Evolutionary conservation across 2,888 invertebrate genomes (phyloP).

Genomic region (Himalopsyche kuldschensis): DNA sequence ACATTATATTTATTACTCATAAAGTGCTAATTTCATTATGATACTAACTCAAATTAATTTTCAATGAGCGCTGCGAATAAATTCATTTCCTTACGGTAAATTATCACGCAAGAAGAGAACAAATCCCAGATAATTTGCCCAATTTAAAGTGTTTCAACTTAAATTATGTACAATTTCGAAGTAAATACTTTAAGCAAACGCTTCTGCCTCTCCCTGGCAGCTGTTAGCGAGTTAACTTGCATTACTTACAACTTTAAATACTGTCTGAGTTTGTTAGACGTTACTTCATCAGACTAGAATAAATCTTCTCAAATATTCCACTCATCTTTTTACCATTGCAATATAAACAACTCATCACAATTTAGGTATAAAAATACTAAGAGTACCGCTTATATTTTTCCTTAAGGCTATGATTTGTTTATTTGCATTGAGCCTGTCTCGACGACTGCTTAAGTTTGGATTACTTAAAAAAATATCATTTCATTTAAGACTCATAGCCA

Average conservation of each 20-base stretch:
- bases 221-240: constrained; percentile 34
- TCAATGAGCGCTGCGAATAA: not conserved
- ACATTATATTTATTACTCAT: too few relatives aligned
- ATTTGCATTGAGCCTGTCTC: too few relatives aligned
- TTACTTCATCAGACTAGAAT: constrained; percentile 12
- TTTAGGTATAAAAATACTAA: too few relatives aligned
- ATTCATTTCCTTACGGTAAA: not conserved
- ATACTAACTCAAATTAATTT: too few relatives aligned
- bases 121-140: constrained; percentile 21
- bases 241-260: constrained; percentile 31
- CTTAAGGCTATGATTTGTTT: too few relatives aligned
- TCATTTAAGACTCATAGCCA: too few relatives aligned
- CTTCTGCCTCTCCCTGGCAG: constrained; percentile 20
- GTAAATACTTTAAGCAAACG: constrained; percentile 28
- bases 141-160: constrained; percentile 31
- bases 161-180: constrained; percentile 20
- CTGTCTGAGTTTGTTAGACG: constrained; percentile 23
- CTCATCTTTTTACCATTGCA: not conserved
- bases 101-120: constrained; percentile 7
- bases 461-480: too few relatives aligned
- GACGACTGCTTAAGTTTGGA: too few relatives aligned
- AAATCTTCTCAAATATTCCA: constrained; percentile 1
- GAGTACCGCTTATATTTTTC: too few relatives aligned
- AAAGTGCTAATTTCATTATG: too few relatives aligned
- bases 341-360: not conserved